Evolutionary conservation across 2,797 vertebrate genomes (phyloP).

Genomic region (Pangasius mekongensis): DNA sequence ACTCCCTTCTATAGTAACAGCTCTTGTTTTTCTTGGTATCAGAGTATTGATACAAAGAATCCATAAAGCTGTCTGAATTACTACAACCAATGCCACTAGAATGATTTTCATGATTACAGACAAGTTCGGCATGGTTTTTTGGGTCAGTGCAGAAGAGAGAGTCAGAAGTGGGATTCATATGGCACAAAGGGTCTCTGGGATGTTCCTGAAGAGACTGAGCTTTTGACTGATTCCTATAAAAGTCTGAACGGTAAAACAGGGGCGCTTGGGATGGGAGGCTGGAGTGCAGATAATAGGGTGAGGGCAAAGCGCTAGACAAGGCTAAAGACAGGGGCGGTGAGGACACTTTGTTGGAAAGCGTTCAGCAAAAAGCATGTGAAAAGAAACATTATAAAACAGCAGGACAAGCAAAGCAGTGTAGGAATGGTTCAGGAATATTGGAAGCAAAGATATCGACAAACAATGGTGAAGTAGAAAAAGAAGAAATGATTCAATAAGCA

Average conservation of each 20-base stretch:
- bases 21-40: slow-evolving; percentile 12
- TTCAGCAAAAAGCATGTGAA: slow-evolving; percentile 39
- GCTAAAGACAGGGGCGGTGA: slow-evolving; percentile 75
- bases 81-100: slow-evolving; percentile 44
- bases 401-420: slow-evolving; percentile 7
- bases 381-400: slow-evolving; percentile 39
- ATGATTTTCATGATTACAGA: slow-evolving; percentile 31
- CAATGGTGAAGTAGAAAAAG: slow-evolving; percentile 57
- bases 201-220: slow-evolving; percentile 29
- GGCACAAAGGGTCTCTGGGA: slow-evolving; percentile 60
- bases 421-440: not conserved
- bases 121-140: slow-evolving; percentile 18
- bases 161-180: slow-evolving; percentile 39
- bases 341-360: slow-evolving; percentile 69
- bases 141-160: slow-evolving; percentile 39
- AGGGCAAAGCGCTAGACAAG: slow-evolving; percentile 60
- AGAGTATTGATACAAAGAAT: slow-evolving; percentile 55
- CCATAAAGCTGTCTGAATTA: slow-evolving; percentile 47
- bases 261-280: slow-evolving; percentile 60
- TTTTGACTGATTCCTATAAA: slow-evolving; percentile 60
- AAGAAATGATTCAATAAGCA: slow-evolving; percentile 51
- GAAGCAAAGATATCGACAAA: slow-evolving; percentile 37
- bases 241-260: slow-evolving; percentile 63
- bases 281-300: slow-evolving; percentile 78
- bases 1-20: slow-evolving; percentile 20